Evolutionary conservation across 1,140 invertebrate genomes (phyloP).

Genomic region (Musca vetustissima): DNA sequence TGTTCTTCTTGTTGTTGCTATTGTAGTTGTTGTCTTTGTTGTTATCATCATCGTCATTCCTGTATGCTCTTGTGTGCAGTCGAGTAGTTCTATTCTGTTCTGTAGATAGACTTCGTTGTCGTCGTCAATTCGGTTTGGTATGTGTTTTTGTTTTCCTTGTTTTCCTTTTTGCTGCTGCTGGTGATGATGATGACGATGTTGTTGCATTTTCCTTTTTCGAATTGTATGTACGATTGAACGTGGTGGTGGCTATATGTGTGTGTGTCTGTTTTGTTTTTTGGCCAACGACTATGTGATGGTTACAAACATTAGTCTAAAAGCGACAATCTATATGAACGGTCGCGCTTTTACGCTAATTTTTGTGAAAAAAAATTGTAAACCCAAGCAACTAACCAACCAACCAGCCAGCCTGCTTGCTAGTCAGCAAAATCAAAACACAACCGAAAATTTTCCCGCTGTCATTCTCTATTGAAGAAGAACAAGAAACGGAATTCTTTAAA

Average conservation of each 20-base stretch:
- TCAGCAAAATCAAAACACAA: too few species aligned
- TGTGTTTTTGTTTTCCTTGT: conserved; percentile 6
- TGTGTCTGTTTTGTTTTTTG: conserved; percentile 24
- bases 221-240: conserved; percentile 8
- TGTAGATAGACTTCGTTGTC: conserved; percentile 12
- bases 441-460: too few species aligned
- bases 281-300: conserved; percentile 24
- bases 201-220: neutral
- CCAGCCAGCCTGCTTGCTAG: neutral
- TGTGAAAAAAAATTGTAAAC: conserved; percentile 16
- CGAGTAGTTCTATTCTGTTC: neutral
- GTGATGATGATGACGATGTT: too few species aligned
- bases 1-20: too few species aligned
- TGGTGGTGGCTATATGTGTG: too few species aligned
- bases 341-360: conserved; percentile 30
- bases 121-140: conserved; percentile 1
- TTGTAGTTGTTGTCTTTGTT: too few species aligned
- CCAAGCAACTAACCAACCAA: too few species aligned
- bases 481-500: too few species aligned
- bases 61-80: too few species aligned
- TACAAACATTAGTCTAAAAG: conserved; percentile 30
- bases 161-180: neutral
- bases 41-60: too few species aligned
- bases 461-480: too few species aligned
- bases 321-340: conserved; percentile 31